Evolutionary conservation across 2,888 invertebrate genomes (phyloP).

Genomic region (Trimorus sp.): DNA sequence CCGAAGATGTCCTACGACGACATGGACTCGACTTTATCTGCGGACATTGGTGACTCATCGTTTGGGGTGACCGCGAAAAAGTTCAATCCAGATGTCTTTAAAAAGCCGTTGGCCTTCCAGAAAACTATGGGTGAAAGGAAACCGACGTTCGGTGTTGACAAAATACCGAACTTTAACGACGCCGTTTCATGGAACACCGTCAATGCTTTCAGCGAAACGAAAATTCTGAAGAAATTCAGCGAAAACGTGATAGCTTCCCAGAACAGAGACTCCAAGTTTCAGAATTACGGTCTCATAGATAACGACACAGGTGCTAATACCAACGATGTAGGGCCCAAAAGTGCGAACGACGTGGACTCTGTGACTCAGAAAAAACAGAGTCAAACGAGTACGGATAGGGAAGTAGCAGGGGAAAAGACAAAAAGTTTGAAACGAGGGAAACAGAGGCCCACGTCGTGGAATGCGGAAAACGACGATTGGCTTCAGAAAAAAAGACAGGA

Average conservation of each 20-base stretch:
- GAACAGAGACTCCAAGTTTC: constrained; percentile 74
- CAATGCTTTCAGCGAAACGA: constrained; percentile 69
- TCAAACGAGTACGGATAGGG: constrained; percentile 71
- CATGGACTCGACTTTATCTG: constrained; percentile 84
- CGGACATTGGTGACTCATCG: constrained; percentile 84
- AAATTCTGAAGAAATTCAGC: constrained; percentile 73
- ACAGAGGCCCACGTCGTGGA: constrained; percentile 77
- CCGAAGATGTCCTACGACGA: constrained; percentile 82
- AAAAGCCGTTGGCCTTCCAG: constrained; percentile 75
- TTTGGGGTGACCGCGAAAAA: constrained; percentile 83
- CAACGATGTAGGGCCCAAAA: constrained; percentile 40
- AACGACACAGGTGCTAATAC: constrained; percentile 32
- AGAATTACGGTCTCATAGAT: constrained; percentile 78
- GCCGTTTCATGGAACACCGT: constrained; percentile 37
- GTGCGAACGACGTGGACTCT: constrained; percentile 52
- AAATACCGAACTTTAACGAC: constrained; percentile 10
- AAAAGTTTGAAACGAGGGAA: constrained; percentile 60
- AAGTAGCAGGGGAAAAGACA: constrained; percentile 33
- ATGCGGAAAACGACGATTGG: constrained; percentile 76
- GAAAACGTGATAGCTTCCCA: constrained; percentile 75
- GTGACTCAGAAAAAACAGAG: constrained; percentile 67
- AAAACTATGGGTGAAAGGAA: constrained; percentile 75
- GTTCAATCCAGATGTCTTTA: constrained; percentile 76
- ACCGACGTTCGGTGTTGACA: constrained; percentile 35
- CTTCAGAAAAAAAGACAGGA: constrained; percentile 75